Base-by-base conservation (phyloP, 2,797 vertebrate species). In the Thalassophryne amazonica region DNA sequence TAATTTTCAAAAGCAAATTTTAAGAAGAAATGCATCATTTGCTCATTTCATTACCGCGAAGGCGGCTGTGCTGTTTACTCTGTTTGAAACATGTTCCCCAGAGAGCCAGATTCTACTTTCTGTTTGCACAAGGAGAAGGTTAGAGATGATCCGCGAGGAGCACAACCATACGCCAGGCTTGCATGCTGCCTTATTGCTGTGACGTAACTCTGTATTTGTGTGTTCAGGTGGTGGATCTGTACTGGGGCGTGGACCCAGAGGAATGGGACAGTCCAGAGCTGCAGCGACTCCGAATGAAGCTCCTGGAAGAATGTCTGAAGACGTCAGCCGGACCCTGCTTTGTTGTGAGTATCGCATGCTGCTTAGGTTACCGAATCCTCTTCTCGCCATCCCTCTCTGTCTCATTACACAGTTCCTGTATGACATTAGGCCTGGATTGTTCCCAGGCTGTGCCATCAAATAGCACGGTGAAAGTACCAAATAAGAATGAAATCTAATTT, bases 291-390 rank as follows among this genome's bases (percentile, higher is more conserved):
- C 87, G 97, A 23, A 99, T 98, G 96, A 96, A 93, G 76, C 91
- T 98, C 14, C 78, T 99, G 55, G 96, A 98, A 84, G 96, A 98
- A 62, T 99, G 97, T 79, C 87, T 99, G 58, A 96, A 97, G 90
- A 97, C 92, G 54, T 99, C 96, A 60, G 93, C 95, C 53, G 97
- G 97, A 74, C 97, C 97, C 60, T 99, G 97, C 88, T 99, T 99
- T 91, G 96, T 98, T 83, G 97, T 99, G 92, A 94, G 96, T 94
- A 28, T 35, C 1, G 4, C 11, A 32, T 11, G 4, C 18, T 3
- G 10, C 17, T 7, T 0, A n/a, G 7, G 0, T 40, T 4, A 11
- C 3, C n/a, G n/a, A n/a, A n/a, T n/a, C n/a, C 30, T 28, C 40
- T 35, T 19, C 6, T 30, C 35, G 10, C 21, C 27, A 16, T 54